These are phyloP conservation scores for Anarsia innoxiella DNA, from an alignment of 2,888 invertebrate genomes.

Conservation along the genomic window DNA sequence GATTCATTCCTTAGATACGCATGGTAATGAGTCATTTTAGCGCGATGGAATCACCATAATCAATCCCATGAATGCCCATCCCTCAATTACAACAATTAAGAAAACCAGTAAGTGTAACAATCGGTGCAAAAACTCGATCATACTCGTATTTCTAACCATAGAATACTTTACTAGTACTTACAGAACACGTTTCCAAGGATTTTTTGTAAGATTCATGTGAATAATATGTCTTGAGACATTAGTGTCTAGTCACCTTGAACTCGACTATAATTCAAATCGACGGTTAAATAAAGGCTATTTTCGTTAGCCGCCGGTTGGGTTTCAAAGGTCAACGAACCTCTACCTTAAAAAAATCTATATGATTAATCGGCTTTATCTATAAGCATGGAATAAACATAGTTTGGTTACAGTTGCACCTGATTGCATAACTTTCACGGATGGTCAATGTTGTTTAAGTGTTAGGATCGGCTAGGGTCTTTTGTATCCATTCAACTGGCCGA, in stretches of 20 bases:
- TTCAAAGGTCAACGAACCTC: conserved; percentile 26
- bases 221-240: conserved; percentile 23
- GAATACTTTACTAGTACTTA: conserved; percentile 7
- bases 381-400: neutral
- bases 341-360: conserved; percentile 6
- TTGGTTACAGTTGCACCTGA: conserved; percentile 15
- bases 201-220: conserved; percentile 30
- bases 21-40: neutral
- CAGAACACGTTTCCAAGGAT: conserved; percentile 14
- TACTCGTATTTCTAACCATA: conserved; percentile 25
- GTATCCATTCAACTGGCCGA: conserved; percentile 39
- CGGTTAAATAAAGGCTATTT: conserved; percentile 42
- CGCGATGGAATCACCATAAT: neutral
- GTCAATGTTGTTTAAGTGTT: conserved; percentile 43
- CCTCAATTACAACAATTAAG: conserved; percentile 28
- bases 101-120: conserved; percentile 28
- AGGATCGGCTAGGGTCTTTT: conserved; percentile 49
- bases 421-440: conserved; percentile 33
- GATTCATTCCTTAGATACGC: neutral
- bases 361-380: neutral
- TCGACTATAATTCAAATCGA: conserved; percentile 41
- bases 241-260: conserved; percentile 53
- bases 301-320: conserved; percentile 23
- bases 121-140: conserved; percentile 26
- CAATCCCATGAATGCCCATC: conserved; percentile 2